These are phyloP conservation scores for Salvelinus namaycush DNA, from an alignment of 2,113 vertebrate species.

Conservation along the genomic window DNA sequence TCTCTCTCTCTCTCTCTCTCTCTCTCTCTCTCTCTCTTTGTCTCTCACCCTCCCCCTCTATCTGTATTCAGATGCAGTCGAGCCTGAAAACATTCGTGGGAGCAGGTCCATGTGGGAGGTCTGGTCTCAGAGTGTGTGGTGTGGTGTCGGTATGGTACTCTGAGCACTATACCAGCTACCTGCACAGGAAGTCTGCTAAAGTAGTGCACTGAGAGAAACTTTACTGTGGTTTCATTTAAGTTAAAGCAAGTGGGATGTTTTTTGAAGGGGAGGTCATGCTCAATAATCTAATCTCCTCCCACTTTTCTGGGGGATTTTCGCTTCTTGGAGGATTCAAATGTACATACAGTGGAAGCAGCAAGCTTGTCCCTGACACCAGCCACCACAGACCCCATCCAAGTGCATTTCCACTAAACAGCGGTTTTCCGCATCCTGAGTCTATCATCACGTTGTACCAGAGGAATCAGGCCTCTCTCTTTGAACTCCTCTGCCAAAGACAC, in stretches of 20 bases:
- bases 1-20: no score
- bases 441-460: slow-evolving; percentile 65
- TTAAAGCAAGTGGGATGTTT: slow-evolving; percentile 18
- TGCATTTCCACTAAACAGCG: slow-evolving; percentile 55
- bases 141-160: not conserved
- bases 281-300: slow-evolving; percentile 24
- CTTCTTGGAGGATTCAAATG: slow-evolving; percentile 32
- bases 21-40: no score
- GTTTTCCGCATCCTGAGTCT: slow-evolving; percentile 68
- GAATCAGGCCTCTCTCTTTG: slow-evolving; percentile 70
- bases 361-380: slow-evolving; percentile 23
- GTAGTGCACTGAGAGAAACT: not conserved
- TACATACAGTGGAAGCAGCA: slow-evolving; percentile 20
- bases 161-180: not conserved
- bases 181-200: slow-evolving; percentile 17
- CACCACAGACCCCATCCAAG: slow-evolving; percentile 14
- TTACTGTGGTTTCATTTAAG: slow-evolving; percentile 4
- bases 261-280: slow-evolving; percentile 17
- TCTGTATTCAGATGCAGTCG: slow-evolving; percentile 10
- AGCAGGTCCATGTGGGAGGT: not conserved
- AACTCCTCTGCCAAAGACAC: slow-evolving; percentile 71
- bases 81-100: slow-evolving; percentile 7
- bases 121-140: slow-evolving; percentile 2
- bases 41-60: no score
- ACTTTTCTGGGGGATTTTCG: slow-evolving; percentile 30